Evolutionary conservation across 1,140 invertebrate genomes (phyloP).

Genomic region (Papilio helenus): DNA sequence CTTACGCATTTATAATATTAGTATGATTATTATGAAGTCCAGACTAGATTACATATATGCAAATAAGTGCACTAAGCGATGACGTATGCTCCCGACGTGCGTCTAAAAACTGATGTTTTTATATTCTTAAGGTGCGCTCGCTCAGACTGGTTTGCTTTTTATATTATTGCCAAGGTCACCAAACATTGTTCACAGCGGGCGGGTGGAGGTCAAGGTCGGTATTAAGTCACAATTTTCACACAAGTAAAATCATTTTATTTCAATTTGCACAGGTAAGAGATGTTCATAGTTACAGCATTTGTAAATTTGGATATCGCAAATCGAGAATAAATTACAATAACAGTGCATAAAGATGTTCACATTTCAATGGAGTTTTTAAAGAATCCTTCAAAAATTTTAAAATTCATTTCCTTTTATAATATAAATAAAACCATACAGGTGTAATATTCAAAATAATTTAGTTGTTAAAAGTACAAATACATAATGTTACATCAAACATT

Average conservation of each 20-base stretch:
- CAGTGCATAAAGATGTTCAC: background rate
- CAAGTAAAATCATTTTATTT: conserved; percentile 31
- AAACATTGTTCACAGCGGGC: background rate
- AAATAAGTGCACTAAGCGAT: background rate
- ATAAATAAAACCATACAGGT: background rate
- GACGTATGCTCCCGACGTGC: background rate
- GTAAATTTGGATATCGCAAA: conserved; percentile 44
- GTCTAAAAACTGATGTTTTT: background rate
- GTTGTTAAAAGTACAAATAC: background rate
- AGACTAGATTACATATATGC: too few relatives aligned
- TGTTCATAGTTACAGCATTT: conserved; percentile 56
- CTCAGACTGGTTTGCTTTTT: background rate
- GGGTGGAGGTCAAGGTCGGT: background rate
- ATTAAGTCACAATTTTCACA: conserved; percentile 28
- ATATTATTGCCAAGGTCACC: conserved; percentile 10
- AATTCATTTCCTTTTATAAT: background rate
- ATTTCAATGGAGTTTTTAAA: background rate
- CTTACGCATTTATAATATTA: too few relatives aligned
- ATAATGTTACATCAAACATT: background rate
- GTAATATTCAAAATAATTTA: background rate
- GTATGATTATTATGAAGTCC: too few relatives aligned
- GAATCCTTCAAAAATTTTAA: background rate
- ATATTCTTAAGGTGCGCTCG: background rate
- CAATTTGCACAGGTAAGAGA: conserved; percentile 69
- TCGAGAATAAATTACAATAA: background rate